Conservation (phyloP, 2,113 vertebrate genomes). For the Capreolus pygargus region DNA sequence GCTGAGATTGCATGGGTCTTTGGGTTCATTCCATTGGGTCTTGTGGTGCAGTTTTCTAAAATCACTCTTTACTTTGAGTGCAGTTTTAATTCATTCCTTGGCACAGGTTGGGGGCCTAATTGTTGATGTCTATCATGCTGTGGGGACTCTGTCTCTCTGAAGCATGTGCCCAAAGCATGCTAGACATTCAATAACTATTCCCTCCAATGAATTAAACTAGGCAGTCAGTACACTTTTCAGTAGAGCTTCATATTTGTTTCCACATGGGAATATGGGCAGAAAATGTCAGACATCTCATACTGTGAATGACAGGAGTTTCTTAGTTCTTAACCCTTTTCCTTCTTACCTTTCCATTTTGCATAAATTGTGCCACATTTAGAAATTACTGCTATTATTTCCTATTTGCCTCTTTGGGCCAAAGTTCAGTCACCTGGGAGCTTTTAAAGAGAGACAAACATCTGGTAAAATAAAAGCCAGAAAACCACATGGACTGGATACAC, state of each 20-base stretch:
- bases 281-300: too few species aligned
- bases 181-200: fast-evolving
- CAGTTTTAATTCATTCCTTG: background rate
- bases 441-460: background rate
- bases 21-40: background rate
- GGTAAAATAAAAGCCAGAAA: too few species aligned
- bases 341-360: background rate
- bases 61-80: background rate
- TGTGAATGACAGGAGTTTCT: too few species aligned
- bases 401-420: background rate
- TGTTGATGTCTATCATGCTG: background rate
- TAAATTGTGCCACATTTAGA: background rate
- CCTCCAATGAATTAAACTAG: too few species aligned
- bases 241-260: background rate
- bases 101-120: fast-evolving
- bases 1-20: background rate
- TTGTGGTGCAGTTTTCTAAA: background rate
- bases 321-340: background rate
- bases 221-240: too few species aligned
- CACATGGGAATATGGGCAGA: too few species aligned
- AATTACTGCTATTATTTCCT: background rate
- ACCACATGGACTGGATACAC: fast-evolving
- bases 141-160: background rate
- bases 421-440: background rate
- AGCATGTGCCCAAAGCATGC: background rate